Base-by-base conservation (phyloP, 2,113 vertebrate species). In the Syngnathus typhle region DNA sequence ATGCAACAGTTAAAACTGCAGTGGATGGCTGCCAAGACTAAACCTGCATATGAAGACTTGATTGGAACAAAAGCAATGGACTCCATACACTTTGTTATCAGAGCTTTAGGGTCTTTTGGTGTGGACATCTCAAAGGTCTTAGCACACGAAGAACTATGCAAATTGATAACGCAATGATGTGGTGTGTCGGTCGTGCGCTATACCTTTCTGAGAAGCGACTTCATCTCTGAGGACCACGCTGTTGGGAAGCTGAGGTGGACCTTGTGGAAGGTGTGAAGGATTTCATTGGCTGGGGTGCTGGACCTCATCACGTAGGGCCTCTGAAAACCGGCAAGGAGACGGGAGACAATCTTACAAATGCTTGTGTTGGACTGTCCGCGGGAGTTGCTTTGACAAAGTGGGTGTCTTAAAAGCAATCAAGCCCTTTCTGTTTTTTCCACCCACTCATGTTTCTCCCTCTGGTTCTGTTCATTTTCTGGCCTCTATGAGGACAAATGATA, bases 291-390 rank as follows among this genome's bases (percentile, higher is more conserved):
- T 7, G 93, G 88, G 1, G 88, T 91, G 44, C 72, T 94, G 83
- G 94, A 93, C 72, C 93, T 92, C 85, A 99, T 97, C 21, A 93
- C 93, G 36, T 95, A 99, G 0, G 97, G 97, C 77, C 97, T 94
- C 97, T 99, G 89, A 69, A 70, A 65, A 13, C 8, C 68, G 21
- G 21, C 55, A 37, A 60, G n/a, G 9, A 41, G 37, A 39, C 4
- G 9, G 55, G 16, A 58, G 59, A 36, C 46, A 27, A 54, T 47
- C 46, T 76, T 18, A 69, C 21, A 70, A 44, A 23, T 62, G 58
- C 47, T 58, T 63, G 21, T 52, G 58, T 55, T 70, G 16, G 49
- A 27, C 64, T 59, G 63, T 37, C 65, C 56, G 36, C 19, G 46
- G 71, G 60, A 47, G 39, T 47, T 74, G 43, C 52, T 72, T 66